Evolutionary conservation across 2,888 invertebrate genomes (phyloP), one percentile per base, ranked within the genome.

Genomic region (Fragum whitleyi): DNA sequence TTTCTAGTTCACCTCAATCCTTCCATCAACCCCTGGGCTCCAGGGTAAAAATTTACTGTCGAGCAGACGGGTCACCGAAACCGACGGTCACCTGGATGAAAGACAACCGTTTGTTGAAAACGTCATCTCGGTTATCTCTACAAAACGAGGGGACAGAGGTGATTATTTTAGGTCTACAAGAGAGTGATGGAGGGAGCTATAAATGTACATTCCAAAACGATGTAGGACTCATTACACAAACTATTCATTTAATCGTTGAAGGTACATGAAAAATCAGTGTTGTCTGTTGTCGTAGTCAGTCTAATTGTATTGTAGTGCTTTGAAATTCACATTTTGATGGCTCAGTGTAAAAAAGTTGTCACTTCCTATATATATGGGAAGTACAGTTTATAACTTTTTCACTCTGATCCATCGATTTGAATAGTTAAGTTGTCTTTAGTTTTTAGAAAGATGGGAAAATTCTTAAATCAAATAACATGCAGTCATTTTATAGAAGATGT

Each of bases 81-180:
- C 99, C 99, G 81, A 97, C 97, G 94, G 97, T 98, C 92, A 96
- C 97, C 87, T 99, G 99, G 99, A 97, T 97, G 95, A 98, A 98
- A 95, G 91, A 92, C 77, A 86, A 80, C 21, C 69, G 70, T 23
- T 82, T 85, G 16, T 73, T 92, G n/a, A 68, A 69, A 53, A 82
- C 85, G 67, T 85, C 88, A 14, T 77, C 80, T 9, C 86, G 91
- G 7, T 68, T 89, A 39, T 79, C 79, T 14, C 80, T 91, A 23
- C 77, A 83, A 26, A 77, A 71, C 14, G 85, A 88, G 53, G 89
- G 88, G 11, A 86, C 85, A 61, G 83, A 98, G 94, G 96, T 98
- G 89, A 96, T 97, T 93, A 98, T 99, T 94, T 96, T 97, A 92
- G 97, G 97, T 95, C 97, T 99, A 93, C 96, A 97, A 89, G 97